Evolutionary conservation across 1,140 invertebrate genomes (phyloP), one percentile per base, ranked within the genome.

Genomic region (Ips typographus): DNA sequence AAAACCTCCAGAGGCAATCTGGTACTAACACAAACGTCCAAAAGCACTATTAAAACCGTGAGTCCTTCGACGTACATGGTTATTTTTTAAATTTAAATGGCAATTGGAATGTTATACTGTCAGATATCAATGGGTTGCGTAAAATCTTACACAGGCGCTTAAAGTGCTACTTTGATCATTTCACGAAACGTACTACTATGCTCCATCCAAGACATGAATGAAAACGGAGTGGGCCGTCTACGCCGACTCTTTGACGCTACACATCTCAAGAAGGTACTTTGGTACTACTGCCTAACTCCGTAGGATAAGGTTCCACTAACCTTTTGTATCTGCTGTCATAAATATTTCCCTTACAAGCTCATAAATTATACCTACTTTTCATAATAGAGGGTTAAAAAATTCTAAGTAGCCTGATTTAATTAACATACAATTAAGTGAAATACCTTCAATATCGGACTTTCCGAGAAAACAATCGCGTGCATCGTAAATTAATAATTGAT

Each of bases 1-100:
- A 76, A 77, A 22, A 79, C 74, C 58, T 78, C 75, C 52, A 78
- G 66, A n/a, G 78, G 77, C 53, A 79, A 51, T 64, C 76, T 71
- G 43, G 72, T 72, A 62, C 75, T 61, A 42, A 67, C 65, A 65
- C 70, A 68, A 51, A 69, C 72, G 65, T 72, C 69, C 40, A 78
- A 70, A 71, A 75, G 57, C 68, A 75, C 74, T 70, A 76, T 56
- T 68, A 76, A 59, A 71, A 76, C 64, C 3, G 63, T 61, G 39
- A 76, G 41, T 53, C 69, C 70, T 72, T 75, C 72, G 51, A 73
- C 68, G 70, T 72, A 70, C 74, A 75, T 75, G 22, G 22, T 22
- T 22, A 22, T 22, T 22, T 22, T 42, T 51, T 66, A 4, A 8
- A 41, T 58, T 51, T 6, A 60, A 68, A 68, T 49, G 44, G 44